Evolutionary conservation across 2,888 invertebrate species (phyloP).

Genomic region (Leucophenga maculata): DNA sequence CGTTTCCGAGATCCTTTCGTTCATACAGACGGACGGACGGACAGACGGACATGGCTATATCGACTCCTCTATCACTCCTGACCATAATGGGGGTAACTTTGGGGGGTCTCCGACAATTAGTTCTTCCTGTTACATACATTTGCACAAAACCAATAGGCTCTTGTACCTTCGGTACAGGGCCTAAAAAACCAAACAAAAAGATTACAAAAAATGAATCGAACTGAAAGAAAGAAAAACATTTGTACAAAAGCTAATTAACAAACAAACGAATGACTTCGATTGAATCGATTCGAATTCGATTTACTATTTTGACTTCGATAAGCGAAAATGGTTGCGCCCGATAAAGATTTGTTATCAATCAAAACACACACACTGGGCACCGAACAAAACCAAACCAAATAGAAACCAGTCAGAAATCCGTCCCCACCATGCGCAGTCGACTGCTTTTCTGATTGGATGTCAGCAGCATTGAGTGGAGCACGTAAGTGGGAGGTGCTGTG

Average conservation of each 20-base stretch:
- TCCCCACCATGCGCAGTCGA: constrained; percentile 60
- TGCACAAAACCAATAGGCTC: no score
- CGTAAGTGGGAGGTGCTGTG: constrained; percentile 50
- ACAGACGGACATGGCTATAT: no score
- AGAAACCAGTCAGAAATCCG: constrained; percentile 28
- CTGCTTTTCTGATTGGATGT: constrained; percentile 58
- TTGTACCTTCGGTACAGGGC: no score
- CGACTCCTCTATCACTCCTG: no score
- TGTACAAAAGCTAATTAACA: constrained; percentile 64
- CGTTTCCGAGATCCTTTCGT: no score
- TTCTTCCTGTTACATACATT: no score
- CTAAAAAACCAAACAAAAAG: not conserved
- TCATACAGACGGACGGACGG: no score
- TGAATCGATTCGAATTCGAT: constrained; percentile 47
- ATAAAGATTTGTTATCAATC: constrained; percentile 71
- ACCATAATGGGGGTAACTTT: no score
- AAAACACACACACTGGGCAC: constrained; percentile 59
- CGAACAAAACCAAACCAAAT: not conserved
- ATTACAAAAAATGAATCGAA: constrained; percentile 13
- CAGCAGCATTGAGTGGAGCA: constrained; percentile 36
- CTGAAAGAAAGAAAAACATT: constrained; percentile 41
- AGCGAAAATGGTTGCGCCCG: constrained; percentile 53
- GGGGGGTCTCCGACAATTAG: no score
- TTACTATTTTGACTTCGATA: constrained; percentile 50
- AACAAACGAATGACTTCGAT: constrained; percentile 51